Evolutionary conservation across 2,113 vertebrate species (phyloP).

Genomic region (Pachypanchax playfairii): DNA sequence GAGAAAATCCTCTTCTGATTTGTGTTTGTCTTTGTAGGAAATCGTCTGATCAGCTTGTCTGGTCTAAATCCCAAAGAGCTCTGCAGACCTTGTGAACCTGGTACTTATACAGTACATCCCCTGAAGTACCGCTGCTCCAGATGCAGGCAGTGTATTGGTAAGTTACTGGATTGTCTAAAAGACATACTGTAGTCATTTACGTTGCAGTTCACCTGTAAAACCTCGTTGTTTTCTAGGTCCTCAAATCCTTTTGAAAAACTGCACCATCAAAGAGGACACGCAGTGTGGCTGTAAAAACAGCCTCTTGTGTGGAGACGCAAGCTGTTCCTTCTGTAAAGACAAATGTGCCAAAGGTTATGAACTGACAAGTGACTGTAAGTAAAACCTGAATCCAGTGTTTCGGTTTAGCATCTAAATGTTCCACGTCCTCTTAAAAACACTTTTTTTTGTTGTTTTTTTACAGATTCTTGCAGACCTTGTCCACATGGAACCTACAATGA

Average conservation of each 20-base stretch:
- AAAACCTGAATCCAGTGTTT: neutral
- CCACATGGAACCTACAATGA: slow-evolving; percentile 74
- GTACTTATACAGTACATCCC: neutral
- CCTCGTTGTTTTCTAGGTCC: slow-evolving; percentile 40
- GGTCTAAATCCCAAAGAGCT: slow-evolving; percentile 23
- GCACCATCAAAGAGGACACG: slow-evolving; percentile 59
- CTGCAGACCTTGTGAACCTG: slow-evolving; percentile 61
- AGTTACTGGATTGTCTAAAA: neutral
- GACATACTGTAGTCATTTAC: too few relatives aligned
- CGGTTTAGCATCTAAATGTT: neutral
- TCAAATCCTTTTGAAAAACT: slow-evolving; percentile 24
- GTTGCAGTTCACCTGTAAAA: too few relatives aligned
- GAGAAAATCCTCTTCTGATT: too few relatives aligned
- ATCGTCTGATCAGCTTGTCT: slow-evolving; percentile 13
- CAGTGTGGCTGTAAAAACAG: slow-evolving; percentile 69
- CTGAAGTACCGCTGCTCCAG: rapidly evolving
- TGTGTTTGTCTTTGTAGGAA: slow-evolving; percentile 52
- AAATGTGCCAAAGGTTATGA: slow-evolving; percentile 67
- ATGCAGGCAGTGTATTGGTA: slow-evolving; percentile 75
- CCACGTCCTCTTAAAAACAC: neutral
- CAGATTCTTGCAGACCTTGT: slow-evolving; percentile 73
- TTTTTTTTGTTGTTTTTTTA: neutral
- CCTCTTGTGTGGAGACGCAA: slow-evolving; percentile 47
- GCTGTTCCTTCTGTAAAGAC: slow-evolving; percentile 58
- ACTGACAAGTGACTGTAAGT: slow-evolving; percentile 59